phyloP scores from a whole-genome alignment of 2,797 vertebrate genomes.

The Anas capensis region DNA sequence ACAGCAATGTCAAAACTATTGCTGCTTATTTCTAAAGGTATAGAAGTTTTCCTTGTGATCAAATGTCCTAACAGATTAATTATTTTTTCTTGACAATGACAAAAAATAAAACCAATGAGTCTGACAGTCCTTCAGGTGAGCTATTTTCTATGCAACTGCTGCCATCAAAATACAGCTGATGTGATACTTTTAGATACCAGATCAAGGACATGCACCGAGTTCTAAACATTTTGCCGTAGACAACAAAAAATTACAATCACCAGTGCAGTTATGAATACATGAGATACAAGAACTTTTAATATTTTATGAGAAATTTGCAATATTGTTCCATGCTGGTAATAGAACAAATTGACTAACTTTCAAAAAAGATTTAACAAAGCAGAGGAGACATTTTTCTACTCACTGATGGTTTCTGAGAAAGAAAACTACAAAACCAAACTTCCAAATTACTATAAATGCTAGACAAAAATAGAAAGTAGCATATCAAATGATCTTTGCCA shows the following conservation, averaged over 20 bases:
- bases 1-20: neutral
- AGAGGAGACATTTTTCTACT: conserved; percentile 21
- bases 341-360: neutral
- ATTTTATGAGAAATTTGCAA: conserved; percentile 10
- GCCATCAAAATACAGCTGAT: conserved; percentile 44
- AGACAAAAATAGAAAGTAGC: conserved; percentile 40
- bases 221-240: conserved; percentile 4
- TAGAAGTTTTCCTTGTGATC: neutral
- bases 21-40: neutral
- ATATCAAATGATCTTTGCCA: neutral
- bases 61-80: neutral
- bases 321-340: neutral
- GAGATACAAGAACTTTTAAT: neutral
- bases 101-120: neutral
- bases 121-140: neutral
- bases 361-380: neutral
- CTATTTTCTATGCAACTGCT: neutral
- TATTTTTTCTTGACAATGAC: neutral
- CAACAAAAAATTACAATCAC: conserved; percentile 20
- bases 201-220: neutral
- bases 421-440: conserved; percentile 10
- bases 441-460: conserved; percentile 28
- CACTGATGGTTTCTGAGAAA: neutral
- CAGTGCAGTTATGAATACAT: neutral
- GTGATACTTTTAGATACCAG: neutral